Base-by-base conservation (phyloP, 2,888 invertebrate species). In the Subacronicta megacephala region DNA sequence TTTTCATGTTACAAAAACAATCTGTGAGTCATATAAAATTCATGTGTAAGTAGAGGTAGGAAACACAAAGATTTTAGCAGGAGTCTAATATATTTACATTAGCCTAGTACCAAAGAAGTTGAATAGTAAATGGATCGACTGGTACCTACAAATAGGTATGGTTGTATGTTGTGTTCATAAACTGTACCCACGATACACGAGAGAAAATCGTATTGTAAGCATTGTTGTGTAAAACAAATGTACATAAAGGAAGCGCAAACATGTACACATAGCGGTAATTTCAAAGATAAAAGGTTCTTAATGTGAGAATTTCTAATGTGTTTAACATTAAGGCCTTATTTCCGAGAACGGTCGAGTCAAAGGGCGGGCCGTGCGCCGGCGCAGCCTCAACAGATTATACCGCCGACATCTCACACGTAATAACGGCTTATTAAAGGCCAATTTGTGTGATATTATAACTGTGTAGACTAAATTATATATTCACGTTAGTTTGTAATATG, bases 311-410 rank as follows among this genome's bases (percentile, higher is more conserved):
- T 46, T 66, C 43, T 61, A 62, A 67, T 56, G 54, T 52, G 58
- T 52, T 49, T 38, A 47, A 54, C 45, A 60, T 56, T 46, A 62
- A 47, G 47, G 57, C 41, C 40, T 52, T 42, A 58, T 59, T 77
- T 77, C 75, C 67, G 37, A 72, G 72, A 75, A 64, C 50, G 44
- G 67, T 58, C 46, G 62, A 78, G 81, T 83, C 80, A 78, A 81
- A 82, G 78, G 78, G 81, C 79, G 76, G 62, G 59, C 44, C 77
- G 52, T 60, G 64, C 64, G 72, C 65, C 63, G 61, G 62, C 65
- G 71, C 72, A 62, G 59, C 50, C 55, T 69, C 62, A 37, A 53
- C 57, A 62, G 72, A 76, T 74, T 59, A 63, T 47, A 71, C 47
- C 63, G 72, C 72, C 69, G 50, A 65, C 62, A 69, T 69, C 66